Conservation (phyloP, 1,140 invertebrate genomes). For the Battus philenor region DNA sequence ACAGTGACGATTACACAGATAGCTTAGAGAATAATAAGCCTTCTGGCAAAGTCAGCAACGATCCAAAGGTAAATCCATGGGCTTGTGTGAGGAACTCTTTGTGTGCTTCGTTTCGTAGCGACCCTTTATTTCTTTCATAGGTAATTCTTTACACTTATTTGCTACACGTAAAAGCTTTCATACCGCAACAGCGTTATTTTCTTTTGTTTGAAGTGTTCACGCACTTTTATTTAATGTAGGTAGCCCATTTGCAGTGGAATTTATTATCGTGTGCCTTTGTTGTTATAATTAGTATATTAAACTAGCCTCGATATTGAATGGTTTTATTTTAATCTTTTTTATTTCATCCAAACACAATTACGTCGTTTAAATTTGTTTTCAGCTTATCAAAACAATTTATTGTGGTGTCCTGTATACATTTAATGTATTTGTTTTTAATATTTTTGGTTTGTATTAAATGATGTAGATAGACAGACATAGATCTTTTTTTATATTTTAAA, state of each 20-base stretch:
- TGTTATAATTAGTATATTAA: no score
- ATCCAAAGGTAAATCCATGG: constrained; percentile 60
- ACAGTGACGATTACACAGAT: constrained; percentile 85
- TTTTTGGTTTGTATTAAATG: no score
- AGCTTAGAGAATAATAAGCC: constrained; percentile 80
- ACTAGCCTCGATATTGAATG: no score
- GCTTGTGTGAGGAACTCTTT: constrained; percentile 34
- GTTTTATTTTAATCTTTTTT: no score
- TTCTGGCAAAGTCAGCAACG: constrained; percentile 48
- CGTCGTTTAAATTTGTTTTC: no score
- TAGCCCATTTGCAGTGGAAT: background rate
- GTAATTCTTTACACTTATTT: constrained; percentile 29
- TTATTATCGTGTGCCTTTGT: constrained; percentile 1
- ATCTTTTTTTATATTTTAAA: no score
- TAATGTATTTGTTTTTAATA: no score
- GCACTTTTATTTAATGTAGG: constrained; percentile 4
- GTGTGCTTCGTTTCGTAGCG: constrained; percentile 48
- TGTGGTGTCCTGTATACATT: no score
- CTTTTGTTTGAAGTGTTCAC: constrained; percentile 21
- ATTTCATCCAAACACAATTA: no score
- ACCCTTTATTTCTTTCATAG: constrained; percentile 26
- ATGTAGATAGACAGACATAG: no score
- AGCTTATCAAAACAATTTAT: no score
- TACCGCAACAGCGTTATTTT: constrained; percentile 21
- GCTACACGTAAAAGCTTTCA: constrained; percentile 30